Conservation (phyloP, 2,888 invertebrate species). For the Ichneumoninae sp. region DNA sequence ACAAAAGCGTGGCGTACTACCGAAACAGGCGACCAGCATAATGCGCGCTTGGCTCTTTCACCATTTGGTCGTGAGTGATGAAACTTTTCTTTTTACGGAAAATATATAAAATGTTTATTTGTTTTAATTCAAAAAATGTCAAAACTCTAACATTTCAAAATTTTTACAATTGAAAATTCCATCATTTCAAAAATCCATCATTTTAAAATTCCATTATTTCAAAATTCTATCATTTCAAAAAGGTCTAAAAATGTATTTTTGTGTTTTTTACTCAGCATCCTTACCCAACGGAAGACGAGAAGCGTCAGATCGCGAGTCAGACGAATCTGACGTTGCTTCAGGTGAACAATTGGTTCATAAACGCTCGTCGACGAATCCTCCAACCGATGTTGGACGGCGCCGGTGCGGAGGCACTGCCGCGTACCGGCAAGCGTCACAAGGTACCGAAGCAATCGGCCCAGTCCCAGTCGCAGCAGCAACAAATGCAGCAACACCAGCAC, state of each 20-base stretch:
- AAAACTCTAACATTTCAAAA: too few species aligned
- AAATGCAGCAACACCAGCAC: slow-evolving; percentile 66
- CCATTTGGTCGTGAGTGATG: slow-evolving; percentile 93
- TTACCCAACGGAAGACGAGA: slow-evolving; percentile 97
- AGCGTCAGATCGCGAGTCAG: slow-evolving; percentile 94
- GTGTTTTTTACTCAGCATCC: slow-evolving; percentile 89
- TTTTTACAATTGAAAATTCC: too few species aligned
- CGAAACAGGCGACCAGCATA: slow-evolving; percentile 97
- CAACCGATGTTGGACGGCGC: slow-evolving; percentile 96
- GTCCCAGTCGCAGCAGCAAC: slow-evolving; percentile 77
- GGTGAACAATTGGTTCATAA: slow-evolving; percentile 98
- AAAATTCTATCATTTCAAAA: too few species aligned
- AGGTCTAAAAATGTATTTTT: neutral
- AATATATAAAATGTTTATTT: neutral
- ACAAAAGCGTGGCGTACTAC: slow-evolving; percentile 95
- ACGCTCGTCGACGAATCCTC: slow-evolving; percentile 94
- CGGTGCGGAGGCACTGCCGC: slow-evolving; percentile 83
- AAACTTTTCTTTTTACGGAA: neutral
- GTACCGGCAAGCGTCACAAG: slow-evolving; percentile 83
- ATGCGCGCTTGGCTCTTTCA: slow-evolving; percentile 99
- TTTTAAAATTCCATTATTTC: too few species aligned
- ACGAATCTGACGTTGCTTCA: slow-evolving; percentile 95
- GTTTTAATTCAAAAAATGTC: too few species aligned
- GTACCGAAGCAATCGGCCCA: slow-evolving; percentile 84
- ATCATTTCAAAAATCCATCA: too few species aligned